Conservation (phyloP, 2,888 invertebrate species). For the Stegana nigrithorax region DNA sequence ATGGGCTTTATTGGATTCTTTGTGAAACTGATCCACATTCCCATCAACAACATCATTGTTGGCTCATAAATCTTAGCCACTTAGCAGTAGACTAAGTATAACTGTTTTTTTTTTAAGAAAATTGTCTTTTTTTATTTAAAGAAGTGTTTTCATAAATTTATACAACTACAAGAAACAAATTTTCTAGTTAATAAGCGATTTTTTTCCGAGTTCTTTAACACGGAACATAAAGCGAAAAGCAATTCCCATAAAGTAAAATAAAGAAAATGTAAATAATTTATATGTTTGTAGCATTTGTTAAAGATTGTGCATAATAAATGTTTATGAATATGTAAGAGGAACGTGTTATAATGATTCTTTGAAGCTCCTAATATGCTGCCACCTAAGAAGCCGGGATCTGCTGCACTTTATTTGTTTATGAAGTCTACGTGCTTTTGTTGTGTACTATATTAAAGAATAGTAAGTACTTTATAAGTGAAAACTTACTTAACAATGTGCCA, state of each 20-base stretch:
- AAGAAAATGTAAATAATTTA: not conserved
- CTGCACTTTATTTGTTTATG: too few species aligned
- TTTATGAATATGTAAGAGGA: slow-evolving; percentile 16
- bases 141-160: too few species aligned
- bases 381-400: too few species aligned
- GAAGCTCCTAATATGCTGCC: too few species aligned
- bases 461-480: too few species aligned
- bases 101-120: slow-evolving; percentile 28
- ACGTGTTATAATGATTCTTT: too few species aligned
- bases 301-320: slow-evolving; percentile 14
- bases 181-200: slow-evolving; percentile 41
- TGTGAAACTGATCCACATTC: slow-evolving; percentile 99
- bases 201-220: not conserved
- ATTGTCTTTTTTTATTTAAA: too few species aligned
- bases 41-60: slow-evolving; percentile 96
- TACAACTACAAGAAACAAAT: slow-evolving; percentile 34
- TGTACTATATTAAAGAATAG: too few species aligned
- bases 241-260: not conserved
- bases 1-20: slow-evolving; percentile 99
- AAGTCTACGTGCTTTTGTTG: too few species aligned
- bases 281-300: slow-evolving; percentile 2
- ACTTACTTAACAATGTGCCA: too few species aligned
- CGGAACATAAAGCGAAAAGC: not conserved
- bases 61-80: slow-evolving; percentile 74
- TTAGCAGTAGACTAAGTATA: slow-evolving; percentile 25